Percentiles rank a stretch among this genome's conserved stretches.
These are phyloP conservation scores for Phthorimaea operculella DNA, from an alignment of 1,140 invertebrate genomes.

Conservation along the genomic window DNA sequence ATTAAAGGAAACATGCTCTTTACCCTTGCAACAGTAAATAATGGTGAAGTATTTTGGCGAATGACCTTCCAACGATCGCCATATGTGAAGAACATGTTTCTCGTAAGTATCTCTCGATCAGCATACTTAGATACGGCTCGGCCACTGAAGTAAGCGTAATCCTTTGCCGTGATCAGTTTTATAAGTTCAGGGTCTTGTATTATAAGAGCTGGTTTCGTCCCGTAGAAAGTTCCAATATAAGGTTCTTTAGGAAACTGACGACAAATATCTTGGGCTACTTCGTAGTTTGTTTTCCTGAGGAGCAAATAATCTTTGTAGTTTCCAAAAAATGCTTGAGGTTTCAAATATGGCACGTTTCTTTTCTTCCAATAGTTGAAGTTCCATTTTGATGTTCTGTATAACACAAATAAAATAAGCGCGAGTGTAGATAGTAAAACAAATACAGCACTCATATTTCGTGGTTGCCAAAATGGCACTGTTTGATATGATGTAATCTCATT, in stretches of 20 bases:
- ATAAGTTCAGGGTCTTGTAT: slow-evolving; percentile 61
- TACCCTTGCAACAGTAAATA: slow-evolving; percentile 70
- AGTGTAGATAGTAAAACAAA: neutral
- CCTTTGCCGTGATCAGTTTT: slow-evolving; percentile 56
- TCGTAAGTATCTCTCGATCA: slow-evolving; percentile 16
- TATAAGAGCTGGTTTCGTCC: slow-evolving; percentile 59
- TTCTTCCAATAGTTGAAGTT: slow-evolving; percentile 40
- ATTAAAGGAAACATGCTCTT: slow-evolving; percentile 67
- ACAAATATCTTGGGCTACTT: slow-evolving; percentile 10
- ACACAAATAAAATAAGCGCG: slow-evolving; percentile 15
- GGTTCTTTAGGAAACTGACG: slow-evolving; percentile 9
- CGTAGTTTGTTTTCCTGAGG: slow-evolving; percentile 9
- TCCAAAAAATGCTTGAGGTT: slow-evolving; percentile 35
- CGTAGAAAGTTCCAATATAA: slow-evolving; percentile 58
- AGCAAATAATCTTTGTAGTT: slow-evolving; percentile 36
- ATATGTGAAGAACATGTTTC: slow-evolving; percentile 32
- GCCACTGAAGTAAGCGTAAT: slow-evolving; percentile 64
- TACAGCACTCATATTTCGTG: neutral
- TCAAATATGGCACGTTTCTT: slow-evolving; percentile 28
- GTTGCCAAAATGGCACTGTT: too few species aligned
- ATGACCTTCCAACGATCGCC: slow-evolving; percentile 70
- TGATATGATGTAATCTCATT: too few species aligned
- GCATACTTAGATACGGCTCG: slow-evolving; percentile 19
- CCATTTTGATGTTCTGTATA: slow-evolving; percentile 4
- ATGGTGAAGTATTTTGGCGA: slow-evolving; percentile 67